Evolutionary conservation across 30 jellyfish, hydroid and myxozoan genomes (phyloP), one percentile per base, ranked within the genome.

Genomic region (Aurelia aurita): DNA sequence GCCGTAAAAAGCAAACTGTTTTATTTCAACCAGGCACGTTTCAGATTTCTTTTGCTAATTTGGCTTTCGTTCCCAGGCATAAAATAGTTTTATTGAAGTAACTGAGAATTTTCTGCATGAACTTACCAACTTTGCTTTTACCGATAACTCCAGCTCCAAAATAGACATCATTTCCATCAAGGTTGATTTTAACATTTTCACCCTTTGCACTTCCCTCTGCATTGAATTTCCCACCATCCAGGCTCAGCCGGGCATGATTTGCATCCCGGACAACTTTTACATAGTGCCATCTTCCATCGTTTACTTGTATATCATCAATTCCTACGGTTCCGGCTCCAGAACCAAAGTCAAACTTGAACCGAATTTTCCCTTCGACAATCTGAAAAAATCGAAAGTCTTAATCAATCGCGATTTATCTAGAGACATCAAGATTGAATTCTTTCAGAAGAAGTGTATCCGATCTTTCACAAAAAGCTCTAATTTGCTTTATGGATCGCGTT

Each of bases 241-340:
- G 96, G 54, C 64, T n/a, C 23, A 95, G 59, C 2, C 92, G 34
- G 0, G 96, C 97, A 58, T 51, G 89, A 58, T 95, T 95, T 61
- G 96, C 98, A 47, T 63, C 59, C 27, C 99, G 91, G 47, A 59
- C 69, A 9, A 95, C 96, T 26, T 73, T 62, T 14, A 90, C 96
- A 12, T 51, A 39, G 69, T 95, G 99, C 99, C 99, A 95, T 49
- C 87, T 62, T 5, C 99, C 99, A 45, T 95, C 99, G 51, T 88
- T 80, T 28, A 95, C 97, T 58, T 89, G 92, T 3, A 81, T 65
- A 54, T 95, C 97, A 20, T 85, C 89, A 45, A 84, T 90, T 15
- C 68, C 58, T 0, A 85, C 79, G 3, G 71, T 53, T 12, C 97
- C 99, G 18, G 70, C 93, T 0, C 99, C 99, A 39, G 98, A 89